Conservation (phyloP, 2,888 invertebrate species). For the Drosophila quinaria region DNA sequence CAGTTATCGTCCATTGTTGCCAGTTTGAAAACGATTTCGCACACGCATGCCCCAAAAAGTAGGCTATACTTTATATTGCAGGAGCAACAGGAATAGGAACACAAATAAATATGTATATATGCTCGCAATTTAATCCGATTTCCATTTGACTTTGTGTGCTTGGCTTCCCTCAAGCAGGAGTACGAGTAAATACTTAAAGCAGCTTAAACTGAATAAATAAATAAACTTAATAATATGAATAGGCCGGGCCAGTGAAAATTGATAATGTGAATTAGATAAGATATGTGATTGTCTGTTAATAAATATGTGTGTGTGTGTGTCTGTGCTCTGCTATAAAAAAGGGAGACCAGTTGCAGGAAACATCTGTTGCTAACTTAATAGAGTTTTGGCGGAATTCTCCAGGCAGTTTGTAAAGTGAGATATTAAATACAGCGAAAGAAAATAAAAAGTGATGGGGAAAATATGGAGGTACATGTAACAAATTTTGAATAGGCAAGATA, state of each 20-base stretch:
- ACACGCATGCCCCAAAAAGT: slow-evolving; percentile 39
- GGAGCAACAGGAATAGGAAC: slow-evolving; percentile 19
- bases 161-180: neutral
- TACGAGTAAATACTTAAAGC: slow-evolving; percentile 31
- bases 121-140: slow-evolving; percentile 45
- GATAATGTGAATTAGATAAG: slow-evolving; percentile 20
- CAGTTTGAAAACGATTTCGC: slow-evolving; percentile 35
- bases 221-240: slow-evolving; percentile 36
- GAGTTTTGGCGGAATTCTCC: neutral
- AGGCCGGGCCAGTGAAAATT: slow-evolving; percentile 4
- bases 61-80: slow-evolving; percentile 24
- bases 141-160: slow-evolving; percentile 17
- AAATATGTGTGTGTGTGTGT: neutral
- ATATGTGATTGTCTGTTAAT: neutral
- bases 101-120: neutral
- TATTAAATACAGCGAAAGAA: neutral
- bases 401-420: neutral
- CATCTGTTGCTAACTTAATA: slow-evolving; percentile 5
- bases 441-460: neutral
- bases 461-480: neutral
- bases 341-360: neutral
- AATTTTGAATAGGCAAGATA: neutral
- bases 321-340: neutral
- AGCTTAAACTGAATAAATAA: slow-evolving; percentile 45
- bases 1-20: slow-evolving; percentile 46